Evolutionary conservation across 2,797 vertebrate genomes (phyloP).

Genomic region (Valencia hispanica): DNA sequence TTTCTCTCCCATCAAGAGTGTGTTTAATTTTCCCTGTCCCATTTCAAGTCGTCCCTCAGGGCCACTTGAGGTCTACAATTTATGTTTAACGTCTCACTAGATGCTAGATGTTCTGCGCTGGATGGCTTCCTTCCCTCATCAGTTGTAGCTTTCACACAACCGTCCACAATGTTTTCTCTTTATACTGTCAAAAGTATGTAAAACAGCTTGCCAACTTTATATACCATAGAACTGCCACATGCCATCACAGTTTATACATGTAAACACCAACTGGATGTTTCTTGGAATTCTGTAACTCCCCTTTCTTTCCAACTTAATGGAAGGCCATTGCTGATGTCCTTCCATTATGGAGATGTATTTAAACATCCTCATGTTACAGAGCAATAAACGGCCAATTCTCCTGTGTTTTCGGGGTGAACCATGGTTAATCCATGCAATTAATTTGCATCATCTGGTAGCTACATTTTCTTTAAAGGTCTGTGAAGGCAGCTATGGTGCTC

Average conservation of each 20-base stretch:
- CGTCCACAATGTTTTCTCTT: constrained; percentile 2
- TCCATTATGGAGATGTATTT: not conserved
- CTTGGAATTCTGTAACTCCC: too few relatives aligned
- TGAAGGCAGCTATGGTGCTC: not conserved
- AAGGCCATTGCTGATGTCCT: not conserved
- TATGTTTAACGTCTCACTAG: constrained; percentile 73
- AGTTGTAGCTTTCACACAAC: constrained; percentile 38
- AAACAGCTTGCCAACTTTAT: not conserved
- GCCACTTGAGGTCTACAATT: constrained; percentile 72
- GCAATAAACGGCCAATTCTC: too few relatives aligned
- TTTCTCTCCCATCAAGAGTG: constrained; percentile 70
- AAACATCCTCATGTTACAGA: not conserved
- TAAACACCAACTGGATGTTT: too few relatives aligned
- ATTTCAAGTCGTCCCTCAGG: constrained; percentile 46
- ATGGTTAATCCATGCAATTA: not conserved
- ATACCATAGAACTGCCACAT: not conserved
- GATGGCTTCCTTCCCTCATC: constrained; percentile 38
- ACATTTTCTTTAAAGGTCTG: not conserved
- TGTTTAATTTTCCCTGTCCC: constrained; percentile 76
- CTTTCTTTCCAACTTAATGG: too few relatives aligned
- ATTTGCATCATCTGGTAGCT: not conserved
- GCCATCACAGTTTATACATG: too few relatives aligned
- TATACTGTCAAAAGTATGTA: constrained; percentile 1
- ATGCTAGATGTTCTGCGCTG: constrained; percentile 62
- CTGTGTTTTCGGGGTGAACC: not conserved